These are phyloP conservation scores for Umimayanthus kanabou DNA, from an alignment of 92 coral and sea anemone genomes.

Conservation along the genomic window DNA sequence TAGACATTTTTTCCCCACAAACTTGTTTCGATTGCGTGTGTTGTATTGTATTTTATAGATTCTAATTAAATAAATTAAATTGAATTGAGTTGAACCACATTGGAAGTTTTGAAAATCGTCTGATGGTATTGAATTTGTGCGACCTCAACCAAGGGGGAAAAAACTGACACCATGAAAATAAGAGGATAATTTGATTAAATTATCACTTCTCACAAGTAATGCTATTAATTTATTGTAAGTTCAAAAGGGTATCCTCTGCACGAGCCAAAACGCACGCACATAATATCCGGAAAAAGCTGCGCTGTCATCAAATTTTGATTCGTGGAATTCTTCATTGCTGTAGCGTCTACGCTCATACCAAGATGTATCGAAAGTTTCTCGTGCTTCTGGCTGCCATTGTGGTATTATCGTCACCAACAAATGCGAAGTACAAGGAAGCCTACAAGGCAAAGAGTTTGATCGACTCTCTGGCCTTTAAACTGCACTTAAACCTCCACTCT, in stretches of 20 bases:
- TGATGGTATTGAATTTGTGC: no score
- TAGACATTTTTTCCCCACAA: no score
- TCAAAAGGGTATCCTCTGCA: background rate
- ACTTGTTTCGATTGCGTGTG: no score
- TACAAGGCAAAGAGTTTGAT: constrained; percentile 21
- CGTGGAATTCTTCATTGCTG: background rate
- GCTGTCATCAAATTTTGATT: background rate
- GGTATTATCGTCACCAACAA: background rate
- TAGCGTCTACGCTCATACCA: background rate
- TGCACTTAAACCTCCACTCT: background rate
- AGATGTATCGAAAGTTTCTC: background rate
- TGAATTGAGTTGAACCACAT: no score
- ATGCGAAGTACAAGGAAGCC: background rate
- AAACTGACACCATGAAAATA: no score
- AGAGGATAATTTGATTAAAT: background rate
- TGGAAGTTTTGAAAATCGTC: no score
- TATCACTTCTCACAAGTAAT: background rate
- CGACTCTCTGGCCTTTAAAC: constrained; percentile 18
- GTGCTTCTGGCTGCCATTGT: background rate
- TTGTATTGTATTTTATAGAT: no score
- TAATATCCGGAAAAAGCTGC: background rate
- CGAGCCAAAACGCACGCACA: background rate
- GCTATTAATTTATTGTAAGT: background rate
- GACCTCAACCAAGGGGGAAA: no score
- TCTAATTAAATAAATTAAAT: no score